Evolutionary conservation across 2,888 invertebrate genomes (phyloP), one percentile per base, ranked within the genome.

Genomic region (Amphipoea lucens): DNA sequence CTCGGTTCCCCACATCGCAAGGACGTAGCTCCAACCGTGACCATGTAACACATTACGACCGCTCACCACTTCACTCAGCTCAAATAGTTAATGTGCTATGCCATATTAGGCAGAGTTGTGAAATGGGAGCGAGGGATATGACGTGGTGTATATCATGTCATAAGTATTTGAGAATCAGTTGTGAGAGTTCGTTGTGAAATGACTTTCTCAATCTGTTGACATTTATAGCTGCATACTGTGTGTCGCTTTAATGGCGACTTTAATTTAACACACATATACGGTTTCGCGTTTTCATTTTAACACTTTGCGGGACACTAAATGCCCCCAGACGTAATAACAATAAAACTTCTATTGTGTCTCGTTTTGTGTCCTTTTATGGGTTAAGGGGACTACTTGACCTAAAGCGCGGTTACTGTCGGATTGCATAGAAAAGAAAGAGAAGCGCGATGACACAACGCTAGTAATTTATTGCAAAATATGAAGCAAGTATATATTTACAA

Each of bases 81-180:
- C 29, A 42, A 54, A 74, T 71, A 77, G 60, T 72, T 79, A 85
- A 84, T 85, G 74, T 67, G 66, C 57, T 72, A 71, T 72, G 63
- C 67, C 60, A 65, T 81, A 77, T 76, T 71, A 81, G 12, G 36
- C 60, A 29, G 29, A 72, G n/a, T 79, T 80, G 40, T 45, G 70
- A 71, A 84, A 74, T 70, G 29, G 69, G n/a, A 62, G 70, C 60
- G 40, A 14, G 11, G n/a, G 11, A 68, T 74, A 45, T 51, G 5
- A n/a, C 17, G 20, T n/a, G 36, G 11, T 11, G 51, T 0, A 14
- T 4, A 29, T 42, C 3, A 17, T 36, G 29, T 23, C 51, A 6
- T 11, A 60, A 36, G 20, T 76, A n/a, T 12, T 63, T 42, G 42
- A 2, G 51, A 76, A 23, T 29, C 36, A n/a, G n/a, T 11, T 60